Conservation (phyloP, 2,113 vertebrate species). For the Muntiacus reevesi region DNA sequence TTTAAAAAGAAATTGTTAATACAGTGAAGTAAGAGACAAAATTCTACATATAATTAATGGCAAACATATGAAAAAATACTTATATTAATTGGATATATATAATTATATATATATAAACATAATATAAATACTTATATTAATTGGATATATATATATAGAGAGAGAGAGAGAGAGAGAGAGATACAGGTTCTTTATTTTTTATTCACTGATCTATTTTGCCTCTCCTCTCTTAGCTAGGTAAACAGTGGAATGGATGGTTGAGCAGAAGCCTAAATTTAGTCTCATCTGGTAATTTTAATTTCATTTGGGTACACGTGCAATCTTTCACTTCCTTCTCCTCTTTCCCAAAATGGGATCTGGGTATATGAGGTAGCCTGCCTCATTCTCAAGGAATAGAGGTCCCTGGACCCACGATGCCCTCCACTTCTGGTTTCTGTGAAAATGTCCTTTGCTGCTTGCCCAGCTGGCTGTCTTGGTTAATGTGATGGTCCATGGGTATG, state of each 20-base stretch:
- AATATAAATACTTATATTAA: no score
- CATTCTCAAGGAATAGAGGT: background rate
- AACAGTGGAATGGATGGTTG: background rate
- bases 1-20: background rate
- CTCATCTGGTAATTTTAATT: background rate
- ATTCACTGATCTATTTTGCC: background rate
- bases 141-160: background rate
- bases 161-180: background rate
- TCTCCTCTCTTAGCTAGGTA: background rate
- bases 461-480: background rate
- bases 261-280: background rate
- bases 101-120: background rate
- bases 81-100: background rate
- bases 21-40: background rate
- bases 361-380: background rate
- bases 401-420: background rate
- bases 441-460: background rate
- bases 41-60: background rate
- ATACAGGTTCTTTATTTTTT: background rate
- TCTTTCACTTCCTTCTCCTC: background rate
- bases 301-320: background rate
- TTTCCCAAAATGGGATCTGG: background rate
- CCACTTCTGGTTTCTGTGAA: background rate
- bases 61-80: background rate
- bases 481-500: background rate